Evolutionary conservation across 2,113 vertebrate species (phyloP).

Genomic region (Sclerurus mexicanus): DNA sequence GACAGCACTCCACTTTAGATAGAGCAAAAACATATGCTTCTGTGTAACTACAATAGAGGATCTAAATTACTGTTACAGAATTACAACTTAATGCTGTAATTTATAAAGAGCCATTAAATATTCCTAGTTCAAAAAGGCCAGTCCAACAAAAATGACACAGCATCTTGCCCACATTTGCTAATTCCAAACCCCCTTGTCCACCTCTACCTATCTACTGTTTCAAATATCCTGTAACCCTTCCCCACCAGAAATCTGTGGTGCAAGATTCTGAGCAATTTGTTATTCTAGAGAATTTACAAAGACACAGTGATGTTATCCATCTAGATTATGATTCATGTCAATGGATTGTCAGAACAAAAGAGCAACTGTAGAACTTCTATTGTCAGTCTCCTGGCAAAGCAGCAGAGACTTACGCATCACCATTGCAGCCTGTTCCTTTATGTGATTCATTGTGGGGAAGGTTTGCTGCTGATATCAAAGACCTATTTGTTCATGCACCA

Average conservation of each 20-base stretch:
- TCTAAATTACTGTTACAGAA: neutral
- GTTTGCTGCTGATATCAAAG: slow-evolving; percentile 9
- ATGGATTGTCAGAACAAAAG: neutral
- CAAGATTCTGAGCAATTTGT: neutral
- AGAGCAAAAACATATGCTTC: neutral
- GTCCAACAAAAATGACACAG: neutral
- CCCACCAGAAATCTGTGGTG: neutral
- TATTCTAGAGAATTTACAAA: neutral
- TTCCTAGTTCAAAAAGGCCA: neutral
- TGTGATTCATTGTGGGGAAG: neutral
- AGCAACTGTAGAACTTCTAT: neutral
- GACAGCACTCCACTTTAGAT: neutral
- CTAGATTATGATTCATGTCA: neutral
- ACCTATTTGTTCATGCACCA: slow-evolving; percentile 18
- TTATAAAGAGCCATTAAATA: neutral
- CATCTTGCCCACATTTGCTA: neutral
- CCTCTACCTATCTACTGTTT: neutral
- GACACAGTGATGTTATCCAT: neutral
- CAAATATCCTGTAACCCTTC: neutral
- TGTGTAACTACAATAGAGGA: neutral
- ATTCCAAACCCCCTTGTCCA: neutral
- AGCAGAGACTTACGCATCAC: neutral
- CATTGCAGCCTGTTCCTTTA: neutral
- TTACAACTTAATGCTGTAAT: neutral
- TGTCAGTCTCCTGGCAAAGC: neutral